Evolutionary conservation across 2,113 vertebrate species (phyloP).

Genomic region (Peromyscus polionotus): DNA sequence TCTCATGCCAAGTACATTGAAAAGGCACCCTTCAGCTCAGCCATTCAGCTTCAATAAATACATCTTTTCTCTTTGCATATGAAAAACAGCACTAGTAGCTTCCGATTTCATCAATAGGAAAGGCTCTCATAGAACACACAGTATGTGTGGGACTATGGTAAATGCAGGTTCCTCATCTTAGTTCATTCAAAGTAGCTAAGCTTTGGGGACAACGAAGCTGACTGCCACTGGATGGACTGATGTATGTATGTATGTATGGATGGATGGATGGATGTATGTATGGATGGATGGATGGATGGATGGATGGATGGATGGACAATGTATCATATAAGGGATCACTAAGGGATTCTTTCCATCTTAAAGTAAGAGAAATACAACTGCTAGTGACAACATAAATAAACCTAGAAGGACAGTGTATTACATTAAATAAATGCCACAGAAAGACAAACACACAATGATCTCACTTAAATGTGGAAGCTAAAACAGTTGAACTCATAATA

Average conservation of each 20-base stretch:
- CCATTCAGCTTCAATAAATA: background rate
- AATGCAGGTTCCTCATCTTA: background rate
- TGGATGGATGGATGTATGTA: too few species aligned
- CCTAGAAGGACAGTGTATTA: background rate
- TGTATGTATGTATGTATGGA: background rate
- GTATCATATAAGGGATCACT: too few species aligned
- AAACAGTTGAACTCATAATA: background rate
- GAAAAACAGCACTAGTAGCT: background rate
- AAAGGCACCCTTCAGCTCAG: background rate
- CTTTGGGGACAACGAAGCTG: background rate
- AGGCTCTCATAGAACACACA: background rate
- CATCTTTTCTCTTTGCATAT: background rate
- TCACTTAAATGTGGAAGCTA: background rate
- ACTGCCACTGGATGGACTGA: background rate
- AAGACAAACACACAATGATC: background rate
- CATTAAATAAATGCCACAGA: background rate
- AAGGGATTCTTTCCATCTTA: background rate
- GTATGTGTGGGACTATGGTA: background rate
- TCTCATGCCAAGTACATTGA: background rate
- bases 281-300: too few species aligned
- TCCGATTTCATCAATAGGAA: background rate
- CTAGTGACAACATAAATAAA: background rate
- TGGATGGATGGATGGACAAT: background rate
- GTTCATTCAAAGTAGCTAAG: background rate
- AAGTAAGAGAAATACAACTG: background rate